Conservation (phyloP, 2,888 invertebrate genomes). For the Agrotis clavis region DNA sequence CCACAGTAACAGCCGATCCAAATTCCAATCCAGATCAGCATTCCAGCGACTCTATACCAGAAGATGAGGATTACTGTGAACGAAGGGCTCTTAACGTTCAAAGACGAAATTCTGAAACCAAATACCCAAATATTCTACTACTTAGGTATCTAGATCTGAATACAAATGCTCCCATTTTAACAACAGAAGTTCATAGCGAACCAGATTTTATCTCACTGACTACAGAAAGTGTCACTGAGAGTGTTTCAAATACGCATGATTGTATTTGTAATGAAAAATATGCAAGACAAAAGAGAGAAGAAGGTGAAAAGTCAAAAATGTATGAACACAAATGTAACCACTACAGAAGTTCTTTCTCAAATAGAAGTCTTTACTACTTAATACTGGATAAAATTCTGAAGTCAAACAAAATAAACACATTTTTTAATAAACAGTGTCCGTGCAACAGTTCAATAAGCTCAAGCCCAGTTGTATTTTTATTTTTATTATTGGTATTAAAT, state of each 20-base stretch:
- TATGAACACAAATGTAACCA: conserved; percentile 13
- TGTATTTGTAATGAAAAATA: conserved; percentile 66
- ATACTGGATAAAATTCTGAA: conserved; percentile 52
- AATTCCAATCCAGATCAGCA: conserved; percentile 24
- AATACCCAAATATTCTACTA: conserved; percentile 10
- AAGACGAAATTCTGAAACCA: conserved; percentile 71
- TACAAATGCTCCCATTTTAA: conserved; percentile 6
- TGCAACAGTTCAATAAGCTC: conserved; percentile 57
- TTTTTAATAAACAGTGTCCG: conserved; percentile 47
- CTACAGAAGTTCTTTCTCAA: conserved; percentile 32
- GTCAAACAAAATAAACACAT: conserved; percentile 19
- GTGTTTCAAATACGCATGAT: conserved; percentile 39
- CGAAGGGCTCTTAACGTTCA: conserved; percentile 78
- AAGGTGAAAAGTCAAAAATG: conserved; percentile 11
- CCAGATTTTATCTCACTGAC: background rate
- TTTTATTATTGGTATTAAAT: conserved; percentile 40
- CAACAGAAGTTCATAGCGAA: background rate
- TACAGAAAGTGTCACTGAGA: conserved; percentile 11
- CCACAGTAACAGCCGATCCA: conserved; percentile 51
- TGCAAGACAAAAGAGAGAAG: conserved; percentile 69
- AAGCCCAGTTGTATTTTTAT: conserved; percentile 36
- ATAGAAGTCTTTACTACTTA: conserved; percentile 50
- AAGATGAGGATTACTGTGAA: conserved; percentile 87
- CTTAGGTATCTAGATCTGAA: conserved; percentile 20
- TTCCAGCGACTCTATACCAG: conserved; percentile 30